A percentile compares a stretch with the other conserved stretches of the same genome.
Conservation (phyloP, 2,888 invertebrate species). For the Julus scanicus region DNA sequence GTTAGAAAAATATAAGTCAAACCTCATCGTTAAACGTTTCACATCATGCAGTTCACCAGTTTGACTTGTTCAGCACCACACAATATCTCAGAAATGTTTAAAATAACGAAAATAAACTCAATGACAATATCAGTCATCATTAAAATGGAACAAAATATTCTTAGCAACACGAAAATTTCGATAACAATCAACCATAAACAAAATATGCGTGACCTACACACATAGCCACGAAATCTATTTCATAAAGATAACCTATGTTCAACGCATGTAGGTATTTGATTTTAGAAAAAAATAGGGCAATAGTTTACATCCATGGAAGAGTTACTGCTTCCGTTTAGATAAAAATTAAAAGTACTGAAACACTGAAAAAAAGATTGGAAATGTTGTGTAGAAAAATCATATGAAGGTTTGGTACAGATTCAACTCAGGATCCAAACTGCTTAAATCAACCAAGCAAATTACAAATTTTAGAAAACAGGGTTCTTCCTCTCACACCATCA, state of each 20-base stretch:
- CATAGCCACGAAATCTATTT: not conserved
- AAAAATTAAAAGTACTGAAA: not conserved
- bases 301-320: not conserved
- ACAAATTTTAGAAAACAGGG: no score
- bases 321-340: not conserved
- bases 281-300: no score
- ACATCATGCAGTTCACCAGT: not conserved
- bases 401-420: not conserved
- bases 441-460: no score
- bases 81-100: not conserved
- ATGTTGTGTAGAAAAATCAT: not conserved
- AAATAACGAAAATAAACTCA: not conserved
- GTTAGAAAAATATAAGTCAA: not conserved
- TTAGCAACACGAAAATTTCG: not conserved
- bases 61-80: not conserved
- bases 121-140: not conserved
- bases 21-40: not conserved
- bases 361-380: not conserved
- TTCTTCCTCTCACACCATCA: no score
- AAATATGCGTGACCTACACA: not conserved
- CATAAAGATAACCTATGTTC: not conserved
- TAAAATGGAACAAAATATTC: not conserved
- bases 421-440: not conserved
- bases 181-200: slow-evolving; percentile 1
- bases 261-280: not conserved